Base-by-base conservation (phyloP, 2,113 vertebrate genomes). In the Labeo rohita region DNA sequence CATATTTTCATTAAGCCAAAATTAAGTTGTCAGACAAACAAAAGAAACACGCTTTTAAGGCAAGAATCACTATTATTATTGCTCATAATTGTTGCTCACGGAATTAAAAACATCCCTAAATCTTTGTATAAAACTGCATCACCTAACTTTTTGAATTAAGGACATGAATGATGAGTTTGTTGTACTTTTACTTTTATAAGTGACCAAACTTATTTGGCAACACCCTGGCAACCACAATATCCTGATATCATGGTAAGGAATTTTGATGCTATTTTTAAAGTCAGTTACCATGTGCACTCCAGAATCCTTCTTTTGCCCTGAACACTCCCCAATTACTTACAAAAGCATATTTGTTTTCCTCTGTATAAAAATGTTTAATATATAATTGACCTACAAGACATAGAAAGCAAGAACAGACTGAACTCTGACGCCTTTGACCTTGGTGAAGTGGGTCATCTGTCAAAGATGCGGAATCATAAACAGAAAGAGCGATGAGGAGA, bases 361-460 rank as follows among this genome's bases (percentile, higher is more conserved):
- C 15, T 54, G 15, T 15, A 4, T 11, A 3, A 36, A 54, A 43
- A 76, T 81, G 12, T 45, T 82, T 63, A 74, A 82, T 63, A 63
- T 63, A 43, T 34, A 59, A 63, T 74, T 61, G 39, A 63, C 54
- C 77, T 72, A n/a, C 21, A 63, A 61, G 56, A 63, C 3, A 54
- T 43, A 49, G 52, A 52, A 70, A 36, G 45, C 13, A 54, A 23
- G 13, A 72, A 66, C 34, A 43, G 3, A n/a, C 34, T 75, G 8
- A 76, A 45, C 34, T 66, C n/a, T 11, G 16, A 36, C 13, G 52
- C 65, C 65, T 88, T 76, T 88, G 82, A 73, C 74, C 74, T 66
- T n/a, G 45, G 45, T 52, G 47, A 88, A 74, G 52, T 70, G 34
- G 34, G 66, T 80, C 68, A 54, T 45, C 15, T 79, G 65, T 65